Evolutionary conservation across 2,888 invertebrate genomes (phyloP).

Genomic region (Sinopyrophorus schimmeli): DNA sequence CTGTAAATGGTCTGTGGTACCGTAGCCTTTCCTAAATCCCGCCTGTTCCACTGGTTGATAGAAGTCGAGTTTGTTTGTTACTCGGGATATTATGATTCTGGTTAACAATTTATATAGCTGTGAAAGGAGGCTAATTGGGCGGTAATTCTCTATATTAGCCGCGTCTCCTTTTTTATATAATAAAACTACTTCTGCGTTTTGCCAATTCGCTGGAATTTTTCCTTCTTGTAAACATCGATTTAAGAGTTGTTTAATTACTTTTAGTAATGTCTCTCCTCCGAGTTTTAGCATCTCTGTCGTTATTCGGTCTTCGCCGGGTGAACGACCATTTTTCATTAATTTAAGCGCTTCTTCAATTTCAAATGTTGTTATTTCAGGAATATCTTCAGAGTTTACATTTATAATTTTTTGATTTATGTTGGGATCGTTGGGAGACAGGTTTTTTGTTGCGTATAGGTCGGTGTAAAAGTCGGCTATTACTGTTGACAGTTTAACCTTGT

Average conservation of each 20-base stretch:
- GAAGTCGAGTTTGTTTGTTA: background rate
- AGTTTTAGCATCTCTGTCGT: background rate
- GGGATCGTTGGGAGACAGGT: too few relatives aligned
- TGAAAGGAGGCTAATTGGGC: slow-evolving; percentile 1
- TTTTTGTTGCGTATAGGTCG: too few relatives aligned
- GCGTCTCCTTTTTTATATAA: slow-evolving; percentile 1
- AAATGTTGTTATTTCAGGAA: background rate
- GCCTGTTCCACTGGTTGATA: background rate
- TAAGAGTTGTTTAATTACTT: background rate
- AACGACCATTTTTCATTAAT: background rate
- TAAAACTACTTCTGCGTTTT: background rate
- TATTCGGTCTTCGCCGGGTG: background rate
- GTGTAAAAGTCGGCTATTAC: too few relatives aligned
- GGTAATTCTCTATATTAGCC: background rate
- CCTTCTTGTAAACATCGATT: background rate
- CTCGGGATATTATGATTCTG: background rate
- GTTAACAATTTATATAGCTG: background rate
- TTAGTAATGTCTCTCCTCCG: background rate
- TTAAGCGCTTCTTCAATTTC: background rate
- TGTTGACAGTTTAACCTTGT: background rate
- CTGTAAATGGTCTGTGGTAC: background rate
- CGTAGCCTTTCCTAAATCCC: background rate
- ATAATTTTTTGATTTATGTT: too few relatives aligned
- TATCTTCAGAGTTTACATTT: background rate
- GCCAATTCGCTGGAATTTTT: background rate